These are phyloP conservation scores for Tetropium fuscum DNA, from an alignment of 2,888 invertebrate genomes.

Conservation along the genomic window DNA sequence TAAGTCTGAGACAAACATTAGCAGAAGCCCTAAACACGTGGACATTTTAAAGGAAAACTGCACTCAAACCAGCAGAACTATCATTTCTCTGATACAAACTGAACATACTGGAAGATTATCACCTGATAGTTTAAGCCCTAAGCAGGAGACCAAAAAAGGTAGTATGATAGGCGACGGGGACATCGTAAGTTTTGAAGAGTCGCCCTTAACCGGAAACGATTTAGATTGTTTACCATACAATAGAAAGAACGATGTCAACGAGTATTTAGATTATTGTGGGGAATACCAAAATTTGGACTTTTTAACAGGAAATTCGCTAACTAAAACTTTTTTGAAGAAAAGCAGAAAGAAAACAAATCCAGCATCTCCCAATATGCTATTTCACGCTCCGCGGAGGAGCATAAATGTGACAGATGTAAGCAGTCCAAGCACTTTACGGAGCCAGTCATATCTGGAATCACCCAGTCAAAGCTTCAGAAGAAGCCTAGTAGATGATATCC, in stretches of 20 bases:
- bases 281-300: constrained; percentile 15
- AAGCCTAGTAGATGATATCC: background rate
- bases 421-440: constrained; percentile 4
- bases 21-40: constrained; percentile 26
- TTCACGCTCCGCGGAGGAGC: background rate
- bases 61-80: constrained; percentile 73
- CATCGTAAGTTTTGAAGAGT: background rate
- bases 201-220: constrained; percentile 12
- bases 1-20: constrained; percentile 31
- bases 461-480: background rate
- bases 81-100: constrained; percentile 66
- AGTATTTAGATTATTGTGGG: constrained; percentile 25
- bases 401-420: background rate
- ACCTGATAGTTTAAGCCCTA: constrained; percentile 60
- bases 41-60: constrained; percentile 44
- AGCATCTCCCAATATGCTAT: background rate
- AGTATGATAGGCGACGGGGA: background rate
- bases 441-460: constrained; percentile 15
- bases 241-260: constrained; percentile 34
- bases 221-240: constrained; percentile 23
- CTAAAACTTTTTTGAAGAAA: constrained; percentile 51
- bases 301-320: constrained; percentile 47
- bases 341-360: constrained; percentile 28
- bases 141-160: constrained; percentile 26
- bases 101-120: constrained; percentile 50